phyloP scores from a whole-genome alignment of 2,888 invertebrate genomes.

The Clusia tigrina region DNA sequence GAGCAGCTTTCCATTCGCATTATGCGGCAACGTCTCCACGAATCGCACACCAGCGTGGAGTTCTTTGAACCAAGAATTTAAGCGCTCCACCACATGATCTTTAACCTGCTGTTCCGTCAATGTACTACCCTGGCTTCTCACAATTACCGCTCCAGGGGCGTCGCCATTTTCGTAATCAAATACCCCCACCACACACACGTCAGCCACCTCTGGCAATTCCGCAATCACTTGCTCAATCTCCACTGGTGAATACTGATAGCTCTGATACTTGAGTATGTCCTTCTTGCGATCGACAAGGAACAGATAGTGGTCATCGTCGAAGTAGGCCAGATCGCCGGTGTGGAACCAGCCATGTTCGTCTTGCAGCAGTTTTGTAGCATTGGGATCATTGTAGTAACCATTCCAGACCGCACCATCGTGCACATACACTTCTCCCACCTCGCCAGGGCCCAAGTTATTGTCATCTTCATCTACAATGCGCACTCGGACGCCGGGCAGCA shows the following conservation, averaged over 20 bases:
- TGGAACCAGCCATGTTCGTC: conserved; percentile 52
- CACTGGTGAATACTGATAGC: conserved; percentile 47
- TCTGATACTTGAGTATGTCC: conserved; percentile 50
- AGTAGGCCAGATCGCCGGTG: conserved; percentile 57
- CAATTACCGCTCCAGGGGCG: conserved; percentile 52
- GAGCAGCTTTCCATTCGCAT: conserved; percentile 48
- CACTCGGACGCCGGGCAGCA: conserved; percentile 36
- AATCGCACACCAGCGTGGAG: conserved; percentile 50
- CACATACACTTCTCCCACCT: conserved; percentile 52
- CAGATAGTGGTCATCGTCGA: conserved; percentile 49
- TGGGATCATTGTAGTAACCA: conserved; percentile 53
- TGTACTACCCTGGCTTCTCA: conserved; percentile 34
- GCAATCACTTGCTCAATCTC: conserved; percentile 50
- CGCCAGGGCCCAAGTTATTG: conserved; percentile 39
- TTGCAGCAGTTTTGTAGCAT: conserved; percentile 39
- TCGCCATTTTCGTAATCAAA: conserved; percentile 43
- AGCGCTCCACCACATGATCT: conserved; percentile 39
- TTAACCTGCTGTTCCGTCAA: conserved; percentile 39
- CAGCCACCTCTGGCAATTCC: conserved; percentile 44
- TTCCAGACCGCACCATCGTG: conserved; percentile 41
- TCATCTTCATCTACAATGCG: conserved; percentile 50
- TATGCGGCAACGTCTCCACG: conserved; percentile 46
- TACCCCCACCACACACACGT: conserved; percentile 49
- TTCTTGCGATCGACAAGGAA: conserved; percentile 53
- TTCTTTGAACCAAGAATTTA: conserved; percentile 45